Evolutionary conservation across 2,888 invertebrate genomes (phyloP).

Genomic region (Pharmacophagus antenor): DNA sequence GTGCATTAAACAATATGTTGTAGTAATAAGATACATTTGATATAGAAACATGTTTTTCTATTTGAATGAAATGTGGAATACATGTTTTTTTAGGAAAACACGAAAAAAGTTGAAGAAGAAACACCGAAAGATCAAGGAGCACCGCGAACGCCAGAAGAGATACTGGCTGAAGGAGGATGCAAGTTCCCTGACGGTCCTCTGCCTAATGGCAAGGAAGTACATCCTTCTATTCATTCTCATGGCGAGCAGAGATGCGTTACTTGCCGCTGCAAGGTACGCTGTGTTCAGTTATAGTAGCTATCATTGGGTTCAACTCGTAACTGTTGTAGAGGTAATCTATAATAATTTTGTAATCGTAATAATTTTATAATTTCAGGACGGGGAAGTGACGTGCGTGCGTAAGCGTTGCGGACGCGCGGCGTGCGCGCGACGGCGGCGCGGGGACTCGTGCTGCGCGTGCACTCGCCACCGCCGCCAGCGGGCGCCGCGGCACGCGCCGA

Average conservation of each 20-base stretch:
- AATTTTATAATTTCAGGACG: slow-evolving; percentile 82
- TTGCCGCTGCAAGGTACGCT: slow-evolving; percentile 91
- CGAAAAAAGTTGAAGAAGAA: slow-evolving; percentile 69
- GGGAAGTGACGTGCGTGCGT: slow-evolving; percentile 88
- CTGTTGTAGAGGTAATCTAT: too few species aligned
- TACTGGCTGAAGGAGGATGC: slow-evolving; percentile 90
- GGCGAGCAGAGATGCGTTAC: slow-evolving; percentile 94
- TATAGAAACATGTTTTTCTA: too few species aligned
- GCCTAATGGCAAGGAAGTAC: slow-evolving; percentile 90
- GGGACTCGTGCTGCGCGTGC: slow-evolving; percentile 83
- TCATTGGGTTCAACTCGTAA: too few species aligned
- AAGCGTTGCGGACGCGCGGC: slow-evolving; percentile 89
- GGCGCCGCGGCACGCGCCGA: slow-evolving; percentile 47
- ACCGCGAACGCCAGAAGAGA: slow-evolving; percentile 83
- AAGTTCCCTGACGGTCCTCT: slow-evolving; percentile 86
- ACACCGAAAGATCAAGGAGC: slow-evolving; percentile 69
- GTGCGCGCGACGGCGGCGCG: slow-evolving; percentile 79
- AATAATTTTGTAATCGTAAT: not conserved
- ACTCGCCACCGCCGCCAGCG: slow-evolving; percentile 73
- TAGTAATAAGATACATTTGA: too few species aligned
- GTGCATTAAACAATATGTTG: too few species aligned
- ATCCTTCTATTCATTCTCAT: slow-evolving; percentile 92
- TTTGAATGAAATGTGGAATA: not conserved
- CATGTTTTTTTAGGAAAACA: slow-evolving; percentile 53
- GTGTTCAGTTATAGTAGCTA: too few species aligned